phyloP scores from a whole-genome alignment of 2,888 invertebrate species.

The Dicranocentrus wangi region DNA sequence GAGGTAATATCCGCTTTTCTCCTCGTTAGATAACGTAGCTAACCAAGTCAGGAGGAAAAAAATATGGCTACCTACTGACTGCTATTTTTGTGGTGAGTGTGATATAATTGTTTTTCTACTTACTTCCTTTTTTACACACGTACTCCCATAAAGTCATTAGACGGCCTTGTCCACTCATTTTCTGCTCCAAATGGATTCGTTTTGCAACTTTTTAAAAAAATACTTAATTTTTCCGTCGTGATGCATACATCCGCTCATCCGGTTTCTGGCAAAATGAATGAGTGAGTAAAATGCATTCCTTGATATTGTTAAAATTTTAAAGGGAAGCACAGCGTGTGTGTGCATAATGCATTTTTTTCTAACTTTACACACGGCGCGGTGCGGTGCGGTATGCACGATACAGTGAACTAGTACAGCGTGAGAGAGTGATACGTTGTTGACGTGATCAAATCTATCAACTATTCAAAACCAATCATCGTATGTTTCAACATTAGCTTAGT shows the following conservation, averaged over 20 bases:
- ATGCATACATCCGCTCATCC: background rate
- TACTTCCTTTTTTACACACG: background rate
- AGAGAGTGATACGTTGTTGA: conserved; percentile 6
- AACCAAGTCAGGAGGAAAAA: background rate
- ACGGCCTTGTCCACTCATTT: background rate
- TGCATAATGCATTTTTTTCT: background rate
- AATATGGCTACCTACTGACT: background rate
- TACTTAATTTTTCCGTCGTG: background rate
- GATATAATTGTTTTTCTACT: background rate
- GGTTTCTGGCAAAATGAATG: background rate
- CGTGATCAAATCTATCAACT: conserved; percentile 6
- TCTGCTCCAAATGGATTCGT: background rate
- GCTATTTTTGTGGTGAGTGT: background rate
- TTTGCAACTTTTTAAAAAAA: background rate
- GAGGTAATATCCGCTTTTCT: background rate
- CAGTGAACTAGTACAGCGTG: too few relatives aligned
- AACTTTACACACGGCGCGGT: background rate
- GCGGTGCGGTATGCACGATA: too few relatives aligned
- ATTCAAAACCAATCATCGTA: background rate
- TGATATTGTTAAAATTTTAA: background rate
- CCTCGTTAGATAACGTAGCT: background rate
- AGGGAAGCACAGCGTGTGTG: background rate
- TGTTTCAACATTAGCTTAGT: background rate
- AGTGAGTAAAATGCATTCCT: background rate
- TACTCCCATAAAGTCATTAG: background rate